Evolutionary conservation across 1,140 invertebrate species (phyloP).

Genomic region (Solenopsis fugax): DNA sequence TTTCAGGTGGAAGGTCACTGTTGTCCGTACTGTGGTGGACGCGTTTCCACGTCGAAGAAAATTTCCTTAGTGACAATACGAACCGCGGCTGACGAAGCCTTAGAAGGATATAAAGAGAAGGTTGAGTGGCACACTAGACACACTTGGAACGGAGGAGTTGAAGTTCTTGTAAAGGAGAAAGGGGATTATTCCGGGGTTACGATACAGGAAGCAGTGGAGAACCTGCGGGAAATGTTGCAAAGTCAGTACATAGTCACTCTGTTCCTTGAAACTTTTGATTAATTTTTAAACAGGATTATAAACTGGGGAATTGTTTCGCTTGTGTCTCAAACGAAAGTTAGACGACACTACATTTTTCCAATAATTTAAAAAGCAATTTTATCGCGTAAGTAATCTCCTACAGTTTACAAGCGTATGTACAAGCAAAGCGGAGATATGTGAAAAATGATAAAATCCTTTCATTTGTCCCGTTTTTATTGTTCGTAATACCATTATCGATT

Average conservation of each 20-base stretch:
- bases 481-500: neutral
- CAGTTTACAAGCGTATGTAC: neutral
- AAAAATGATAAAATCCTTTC: conserved; percentile 33
- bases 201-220: conserved; percentile 72
- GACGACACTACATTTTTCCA: neutral
- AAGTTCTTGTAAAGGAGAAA: conserved; percentile 82
- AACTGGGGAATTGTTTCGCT: neutral
- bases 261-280: neutral
- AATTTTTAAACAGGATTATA: conserved; percentile 22
- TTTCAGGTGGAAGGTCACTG: conserved; percentile 84
- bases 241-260: conserved; percentile 53
- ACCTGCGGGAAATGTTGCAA: conserved; percentile 63
- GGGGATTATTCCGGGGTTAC: conserved; percentile 75
- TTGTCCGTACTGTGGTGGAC: conserved; percentile 83
- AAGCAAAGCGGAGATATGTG: neutral
- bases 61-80: conserved; percentile 71
- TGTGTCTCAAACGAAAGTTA: neutral
- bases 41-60: conserved; percentile 69
- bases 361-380: conserved; percentile 26
- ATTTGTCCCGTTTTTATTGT: neutral
- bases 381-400: neutral
- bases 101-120: conserved; percentile 66
- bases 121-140: conserved; percentile 81
- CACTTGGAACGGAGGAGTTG: conserved; percentile 71
- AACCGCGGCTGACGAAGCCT: conserved; percentile 66